A percentile compares a stretch with the other conserved stretches of the same genome.
These are phyloP conservation scores for Pinna nobilis DNA, from an alignment of 1,140 invertebrate species.

Conservation along the genomic window DNA sequence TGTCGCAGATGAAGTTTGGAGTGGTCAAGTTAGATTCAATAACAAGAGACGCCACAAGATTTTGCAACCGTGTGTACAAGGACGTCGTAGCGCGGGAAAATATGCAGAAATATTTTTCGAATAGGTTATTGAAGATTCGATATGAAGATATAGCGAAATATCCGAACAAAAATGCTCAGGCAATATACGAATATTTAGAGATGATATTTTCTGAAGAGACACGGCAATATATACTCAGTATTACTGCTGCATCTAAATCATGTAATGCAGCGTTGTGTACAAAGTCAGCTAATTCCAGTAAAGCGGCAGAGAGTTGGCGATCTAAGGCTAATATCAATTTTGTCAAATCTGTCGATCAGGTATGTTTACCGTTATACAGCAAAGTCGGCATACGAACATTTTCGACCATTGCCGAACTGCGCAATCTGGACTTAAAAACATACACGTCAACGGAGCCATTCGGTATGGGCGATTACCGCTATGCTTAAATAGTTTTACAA, in stretches of 20 bases:
- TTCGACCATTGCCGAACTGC: slow-evolving; percentile 7
- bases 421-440: background rate
- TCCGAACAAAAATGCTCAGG: slow-evolving; percentile 29
- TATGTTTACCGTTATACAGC: slow-evolving; percentile 19
- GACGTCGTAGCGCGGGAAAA: slow-evolving; percentile 26
- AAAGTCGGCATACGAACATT: slow-evolving; percentile 2
- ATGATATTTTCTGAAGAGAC: slow-evolving; percentile 14
- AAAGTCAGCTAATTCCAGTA: slow-evolving; percentile 21
- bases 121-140: slow-evolving; percentile 7
- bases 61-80: slow-evolving; percentile 32
- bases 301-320: slow-evolving; percentile 14
- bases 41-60: slow-evolving; percentile 3
- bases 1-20: slow-evolving; percentile 17
- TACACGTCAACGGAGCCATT: background rate
- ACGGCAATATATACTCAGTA: slow-evolving; percentile 23
- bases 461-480: background rate
- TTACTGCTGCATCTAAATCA: slow-evolving; percentile 7
- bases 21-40: background rate
- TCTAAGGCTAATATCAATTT: background rate
- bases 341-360: background rate
- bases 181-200: slow-evolving; percentile 32
- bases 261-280: slow-evolving; percentile 19
- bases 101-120: slow-evolving; percentile 20
- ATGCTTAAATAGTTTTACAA: too few species aligned
- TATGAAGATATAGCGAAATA: slow-evolving; percentile 42